These are phyloP conservation scores for Neodon shergylaensis DNA, from an alignment of 2,113 vertebrate genomes.

Conservation along the genomic window DNA sequence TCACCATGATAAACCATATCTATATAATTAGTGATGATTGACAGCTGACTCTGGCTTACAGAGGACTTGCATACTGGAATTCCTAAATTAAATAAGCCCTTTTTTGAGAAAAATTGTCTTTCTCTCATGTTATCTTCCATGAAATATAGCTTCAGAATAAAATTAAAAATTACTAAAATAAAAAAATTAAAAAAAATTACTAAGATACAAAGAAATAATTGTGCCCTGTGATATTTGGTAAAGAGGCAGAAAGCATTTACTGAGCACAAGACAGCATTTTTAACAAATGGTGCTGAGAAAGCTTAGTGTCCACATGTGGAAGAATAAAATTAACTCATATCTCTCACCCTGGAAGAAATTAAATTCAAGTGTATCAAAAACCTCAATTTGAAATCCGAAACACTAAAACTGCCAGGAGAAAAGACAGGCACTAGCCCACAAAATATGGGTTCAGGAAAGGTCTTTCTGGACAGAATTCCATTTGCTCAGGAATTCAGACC, in stretches of 20 bases:
- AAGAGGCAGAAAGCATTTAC: neutral
- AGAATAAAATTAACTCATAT: neutral
- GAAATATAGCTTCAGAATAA: neutral
- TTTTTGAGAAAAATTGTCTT: neutral
- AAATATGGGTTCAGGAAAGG: neutral
- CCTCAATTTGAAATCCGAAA: neutral
- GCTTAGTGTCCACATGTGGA: neutral
- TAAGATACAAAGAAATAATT: neutral
- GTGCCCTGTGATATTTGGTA: neutral
- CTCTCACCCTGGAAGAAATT: neutral
- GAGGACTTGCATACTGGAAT: neutral
- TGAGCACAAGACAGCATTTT: neutral
- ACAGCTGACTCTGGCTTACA: neutral
- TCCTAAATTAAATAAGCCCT: neutral
- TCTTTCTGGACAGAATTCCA: neutral
- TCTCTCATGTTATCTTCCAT: neutral
- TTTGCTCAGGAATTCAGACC: neutral
- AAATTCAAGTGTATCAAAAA: neutral
- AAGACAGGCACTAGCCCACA: neutral
- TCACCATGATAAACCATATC: neutral
- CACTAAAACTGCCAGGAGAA: neutral
- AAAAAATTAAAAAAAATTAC: neutral
- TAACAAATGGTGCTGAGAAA: neutral
- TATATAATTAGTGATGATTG: neutral
- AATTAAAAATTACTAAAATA: neutral